phyloP scores from a whole-genome alignment of 2,888 invertebrate genomes.

The Drosophila testacea region DNA sequence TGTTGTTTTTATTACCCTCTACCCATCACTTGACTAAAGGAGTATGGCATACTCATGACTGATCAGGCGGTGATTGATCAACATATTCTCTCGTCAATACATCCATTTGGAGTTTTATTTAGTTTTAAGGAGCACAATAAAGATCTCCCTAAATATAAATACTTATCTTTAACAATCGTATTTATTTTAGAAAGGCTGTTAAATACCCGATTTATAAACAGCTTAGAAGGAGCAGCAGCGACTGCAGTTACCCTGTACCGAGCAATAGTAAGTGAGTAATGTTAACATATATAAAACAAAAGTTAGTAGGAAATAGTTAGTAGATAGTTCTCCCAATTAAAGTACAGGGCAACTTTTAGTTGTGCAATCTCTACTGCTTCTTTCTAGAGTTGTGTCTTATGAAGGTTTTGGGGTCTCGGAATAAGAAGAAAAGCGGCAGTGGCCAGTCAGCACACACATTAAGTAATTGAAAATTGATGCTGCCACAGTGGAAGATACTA shows the following conservation, averaged over 20 bases:
- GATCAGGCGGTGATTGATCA: background rate
- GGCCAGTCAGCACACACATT: slow-evolving; percentile 57
- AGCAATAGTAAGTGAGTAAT: no score
- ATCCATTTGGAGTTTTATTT: no score
- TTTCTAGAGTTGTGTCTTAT: background rate
- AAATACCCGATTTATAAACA: no score
- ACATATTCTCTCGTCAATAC: background rate
- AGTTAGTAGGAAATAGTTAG: no score
- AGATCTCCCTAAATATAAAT: no score
- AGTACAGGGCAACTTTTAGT: background rate
- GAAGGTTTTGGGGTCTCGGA: background rate
- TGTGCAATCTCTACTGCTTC: background rate
- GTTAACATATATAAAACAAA: no score
- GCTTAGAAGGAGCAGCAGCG: no score
- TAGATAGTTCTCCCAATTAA: no score
- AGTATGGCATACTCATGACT: background rate
- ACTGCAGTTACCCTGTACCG: no score
- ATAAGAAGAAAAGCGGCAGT: slow-evolving; percentile 6
- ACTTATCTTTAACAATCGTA: no score
- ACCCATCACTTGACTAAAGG: background rate
- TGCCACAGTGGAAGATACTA: slow-evolving; percentile 22
- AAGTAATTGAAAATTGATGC: slow-evolving; percentile 62
- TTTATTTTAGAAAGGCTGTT: no score
- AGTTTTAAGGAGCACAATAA: no score
- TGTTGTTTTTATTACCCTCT: background rate